Evolutionary conservation across 2,797 vertebrate species (phyloP), one percentile per base, ranked within the genome.

Genomic region (Etheostoma nigrum): DNA sequence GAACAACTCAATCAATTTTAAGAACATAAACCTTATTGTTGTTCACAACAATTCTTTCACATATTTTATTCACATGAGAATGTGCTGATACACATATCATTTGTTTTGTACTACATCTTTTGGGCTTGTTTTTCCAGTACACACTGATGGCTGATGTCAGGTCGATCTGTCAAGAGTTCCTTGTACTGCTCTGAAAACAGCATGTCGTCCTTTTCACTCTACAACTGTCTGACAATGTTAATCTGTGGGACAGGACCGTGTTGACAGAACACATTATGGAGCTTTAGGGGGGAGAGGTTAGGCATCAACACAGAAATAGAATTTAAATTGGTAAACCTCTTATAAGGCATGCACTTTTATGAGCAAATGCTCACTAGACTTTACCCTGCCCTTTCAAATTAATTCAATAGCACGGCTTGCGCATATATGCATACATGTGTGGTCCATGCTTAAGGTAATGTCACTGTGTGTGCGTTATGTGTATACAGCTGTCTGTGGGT

Each of bases 261-360:
- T 91, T 90, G 85, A 87, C 85, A 85, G 86, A 89, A 85, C 85
- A 88, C 87, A 88, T 89, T 83, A 91, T 63, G 53, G 67, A 87
- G 83, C 80, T 89, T 91, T 89, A 57, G 71, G 72, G 78, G 82
- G 88, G 75, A 89, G 89, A 91, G 89, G 89, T 90, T 90, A 87
- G 77, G 81, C 76, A 86, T 88, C 87, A 91, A 87, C 80, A 88
- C 79, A 74, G 79, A 85, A 89, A 73, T 81, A 76, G 81, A 80
- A 89, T 93, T 90, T 89, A 79, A 91, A 89, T 83, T 36, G 59
- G 74, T 86, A 91, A 94, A 93, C 76, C 86, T 90, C 87, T 90
- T 89, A 89, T 67, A 90, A 89, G 88, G 72, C 79, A 71, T 83
- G 86, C 89, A 91, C 86, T 81, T 88, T 82, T 85, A 83, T 65